A percentile compares a stretch with the other conserved stretches of the same genome.
Conservation (phyloP, 2,797 vertebrate species). For the Pteronotus mesoamericanus region DNA sequence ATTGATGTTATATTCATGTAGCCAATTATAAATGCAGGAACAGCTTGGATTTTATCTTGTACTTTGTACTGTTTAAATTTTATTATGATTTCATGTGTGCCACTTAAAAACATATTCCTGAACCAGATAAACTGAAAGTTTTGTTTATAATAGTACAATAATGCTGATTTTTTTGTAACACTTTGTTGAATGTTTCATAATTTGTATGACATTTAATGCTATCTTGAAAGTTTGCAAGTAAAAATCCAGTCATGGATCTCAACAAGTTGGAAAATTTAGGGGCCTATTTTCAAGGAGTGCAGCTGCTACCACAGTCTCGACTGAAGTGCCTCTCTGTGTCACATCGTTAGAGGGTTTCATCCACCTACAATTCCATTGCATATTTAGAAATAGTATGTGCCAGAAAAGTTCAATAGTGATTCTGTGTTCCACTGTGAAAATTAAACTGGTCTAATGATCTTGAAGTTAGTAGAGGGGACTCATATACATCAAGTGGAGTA, state of each 20-base stretch:
- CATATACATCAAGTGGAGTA: background rate
- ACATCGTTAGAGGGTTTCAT: background rate
- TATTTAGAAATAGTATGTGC: background rate
- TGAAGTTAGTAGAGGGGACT: background rate
- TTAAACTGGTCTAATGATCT: background rate
- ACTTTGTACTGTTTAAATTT: background rate
- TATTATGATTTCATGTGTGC: background rate
- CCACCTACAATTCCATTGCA: background rate
- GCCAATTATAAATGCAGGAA: background rate
- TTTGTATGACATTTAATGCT: slow-evolving; percentile 11
- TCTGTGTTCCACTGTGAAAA: slow-evolving; percentile 6
- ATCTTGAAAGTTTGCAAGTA: slow-evolving; percentile 6
- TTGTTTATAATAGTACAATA: background rate
- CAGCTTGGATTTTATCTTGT: slow-evolving; percentile 11
- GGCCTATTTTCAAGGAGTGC: background rate
- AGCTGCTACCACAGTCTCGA: background rate
- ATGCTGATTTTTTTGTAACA: slow-evolving; percentile 26
- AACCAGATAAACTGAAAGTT: background rate
- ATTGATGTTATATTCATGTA: slow-evolving; percentile 21
- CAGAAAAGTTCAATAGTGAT: background rate
- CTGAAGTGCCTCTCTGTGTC: background rate
- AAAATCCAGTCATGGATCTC: slow-evolving; percentile 32
- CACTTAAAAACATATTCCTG: slow-evolving; percentile 5
- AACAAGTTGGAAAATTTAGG: slow-evolving; percentile 22
- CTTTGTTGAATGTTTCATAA: background rate